phyloP scores from a whole-genome alignment of 2,113 vertebrate species.

The Glaucomys volans region DNA sequence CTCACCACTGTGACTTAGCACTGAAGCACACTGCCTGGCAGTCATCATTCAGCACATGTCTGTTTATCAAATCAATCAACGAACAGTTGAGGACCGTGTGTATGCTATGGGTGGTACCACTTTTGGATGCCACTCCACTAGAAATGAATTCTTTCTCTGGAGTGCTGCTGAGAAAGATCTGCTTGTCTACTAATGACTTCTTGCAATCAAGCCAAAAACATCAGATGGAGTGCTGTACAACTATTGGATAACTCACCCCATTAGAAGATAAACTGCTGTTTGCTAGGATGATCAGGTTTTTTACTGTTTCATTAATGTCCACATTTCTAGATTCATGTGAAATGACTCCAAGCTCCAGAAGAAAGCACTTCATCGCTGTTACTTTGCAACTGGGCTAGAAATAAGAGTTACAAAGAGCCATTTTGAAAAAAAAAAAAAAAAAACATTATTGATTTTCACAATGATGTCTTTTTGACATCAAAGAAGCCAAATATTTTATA shows the following conservation, averaged over 20 bases:
- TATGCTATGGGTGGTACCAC: not conserved
- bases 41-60: not conserved
- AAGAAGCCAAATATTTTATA: too few relatives aligned
- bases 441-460: not conserved
- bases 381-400: conserved; percentile 85
- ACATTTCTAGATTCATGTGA: conserved; percentile 66
- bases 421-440: not conserved
- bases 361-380: conserved; percentile 86
- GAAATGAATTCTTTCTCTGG: not conserved
- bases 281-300: conserved; percentile 66
- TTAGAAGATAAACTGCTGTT: conserved; percentile 67
- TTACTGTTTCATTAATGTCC: not conserved
- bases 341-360: conserved; percentile 85
- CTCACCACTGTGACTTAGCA: not conserved
- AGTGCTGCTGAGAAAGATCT: not conserved
- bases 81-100: not conserved
- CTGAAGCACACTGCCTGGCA: not conserved
- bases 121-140: not conserved
- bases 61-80: not conserved
- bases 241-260: conserved; percentile 62
- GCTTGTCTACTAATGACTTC: not conserved
- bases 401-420: conserved; percentile 23
- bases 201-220: not conserved
- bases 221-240: accelerated
- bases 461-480: not conserved